Conservation (phyloP, 1,140 invertebrate genomes). For the Holotrichia oblita region DNA sequence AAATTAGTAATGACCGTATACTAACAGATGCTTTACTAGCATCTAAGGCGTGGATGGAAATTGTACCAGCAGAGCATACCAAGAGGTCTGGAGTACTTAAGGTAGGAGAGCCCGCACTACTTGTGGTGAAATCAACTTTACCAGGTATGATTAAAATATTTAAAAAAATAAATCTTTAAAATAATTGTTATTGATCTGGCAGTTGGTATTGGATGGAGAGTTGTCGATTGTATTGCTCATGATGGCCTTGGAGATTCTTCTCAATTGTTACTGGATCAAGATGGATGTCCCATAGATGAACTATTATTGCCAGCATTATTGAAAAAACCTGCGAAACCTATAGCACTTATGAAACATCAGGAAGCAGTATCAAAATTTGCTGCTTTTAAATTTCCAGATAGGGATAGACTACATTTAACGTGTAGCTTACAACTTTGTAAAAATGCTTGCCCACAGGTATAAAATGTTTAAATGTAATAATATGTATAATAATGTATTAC, state of each 20-base stretch:
- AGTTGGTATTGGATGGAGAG: slow-evolving; percentile 75
- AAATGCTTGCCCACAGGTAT: slow-evolving; percentile 70
- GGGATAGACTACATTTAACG: slow-evolving; percentile 75
- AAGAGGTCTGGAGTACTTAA: slow-evolving; percentile 66
- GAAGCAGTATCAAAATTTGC: slow-evolving; percentile 73
- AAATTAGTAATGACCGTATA: slow-evolving; percentile 44
- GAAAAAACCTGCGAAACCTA: slow-evolving; percentile 55
- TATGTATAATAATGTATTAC: no score
- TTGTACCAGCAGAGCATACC: slow-evolving; percentile 64
- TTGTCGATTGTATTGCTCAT: slow-evolving; percentile 77
- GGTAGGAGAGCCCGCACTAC: slow-evolving; percentile 75
- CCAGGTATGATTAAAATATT: slow-evolving; percentile 63
- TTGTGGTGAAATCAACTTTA: slow-evolving; percentile 74
- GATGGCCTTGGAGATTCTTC: slow-evolving; percentile 76
- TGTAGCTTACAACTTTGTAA: slow-evolving; percentile 74
- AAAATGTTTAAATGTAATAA: no score
- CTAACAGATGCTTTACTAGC: slow-evolving; percentile 58
- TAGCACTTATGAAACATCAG: slow-evolving; percentile 66
- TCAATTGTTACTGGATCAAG: slow-evolving; percentile 74
- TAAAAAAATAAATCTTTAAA: not conserved
- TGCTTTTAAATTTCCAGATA: slow-evolving; percentile 82
- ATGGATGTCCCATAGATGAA: slow-evolving; percentile 77
- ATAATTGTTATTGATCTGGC: slow-evolving; percentile 45
- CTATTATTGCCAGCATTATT: slow-evolving; percentile 66
- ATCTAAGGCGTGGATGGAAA: slow-evolving; percentile 76